Evolutionary conservation across 2,113 vertebrate genomes (phyloP).

Genomic region (Corapipo altera): DNA sequence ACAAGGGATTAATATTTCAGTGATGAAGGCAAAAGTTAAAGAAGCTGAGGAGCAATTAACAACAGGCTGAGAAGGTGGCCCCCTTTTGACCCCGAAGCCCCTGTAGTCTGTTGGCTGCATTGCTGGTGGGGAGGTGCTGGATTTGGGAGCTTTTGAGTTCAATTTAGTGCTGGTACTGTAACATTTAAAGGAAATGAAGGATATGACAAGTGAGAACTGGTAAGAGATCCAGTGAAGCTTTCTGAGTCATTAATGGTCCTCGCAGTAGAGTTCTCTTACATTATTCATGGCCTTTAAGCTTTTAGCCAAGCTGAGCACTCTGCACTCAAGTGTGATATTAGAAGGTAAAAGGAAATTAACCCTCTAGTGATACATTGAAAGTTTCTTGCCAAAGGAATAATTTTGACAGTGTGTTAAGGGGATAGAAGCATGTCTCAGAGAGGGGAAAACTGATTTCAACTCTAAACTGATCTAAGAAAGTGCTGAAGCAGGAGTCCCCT

Average conservation of each 20-base stretch:
- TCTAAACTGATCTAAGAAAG: background rate
- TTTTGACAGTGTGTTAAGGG: background rate
- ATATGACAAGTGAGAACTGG: background rate
- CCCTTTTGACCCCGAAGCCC: background rate
- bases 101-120: background rate
- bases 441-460: background rate
- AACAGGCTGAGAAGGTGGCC: background rate
- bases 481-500: background rate
- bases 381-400: background rate
- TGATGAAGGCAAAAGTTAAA: background rate
- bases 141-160: background rate
- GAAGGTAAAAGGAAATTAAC: slow-evolving; percentile 26
- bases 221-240: background rate
- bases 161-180: background rate
- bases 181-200: slow-evolving; percentile 26
- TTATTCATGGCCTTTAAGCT: slow-evolving; percentile 62
- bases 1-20: background rate
- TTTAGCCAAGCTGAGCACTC: slow-evolving; percentile 8
- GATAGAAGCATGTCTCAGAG: background rate
- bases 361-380: background rate
- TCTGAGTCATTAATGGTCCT: slow-evolving; percentile 30
- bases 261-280: background rate
- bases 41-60: background rate
- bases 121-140: background rate
- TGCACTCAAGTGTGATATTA: background rate